Evolutionary conservation across 2,113 vertebrate species (phyloP), one percentile per base, ranked within the genome.

Genomic region (Coreoperca whiteheadi): DNA sequence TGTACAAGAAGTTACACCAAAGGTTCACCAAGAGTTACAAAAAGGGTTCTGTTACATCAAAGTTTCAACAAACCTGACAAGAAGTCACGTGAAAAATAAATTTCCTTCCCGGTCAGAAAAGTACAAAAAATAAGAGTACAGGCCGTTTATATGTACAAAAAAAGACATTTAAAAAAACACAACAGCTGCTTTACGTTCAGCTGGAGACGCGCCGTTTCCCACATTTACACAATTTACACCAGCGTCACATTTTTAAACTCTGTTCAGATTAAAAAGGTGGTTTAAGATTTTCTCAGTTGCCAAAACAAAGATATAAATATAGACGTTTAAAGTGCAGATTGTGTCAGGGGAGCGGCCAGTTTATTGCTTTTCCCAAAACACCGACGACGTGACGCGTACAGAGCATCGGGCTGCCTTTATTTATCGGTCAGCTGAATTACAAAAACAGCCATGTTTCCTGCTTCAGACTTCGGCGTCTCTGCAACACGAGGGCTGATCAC

Each of bases 81-180:
- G 53, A 83, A 87, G 88, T 72, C 81, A 85, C 95, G 72, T 60
- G 66, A 93, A 93, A 96, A 94, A 95, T 85, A 91, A 84, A 89
- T 82, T 34, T 94, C 93, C 93, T n/a, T 94, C 93, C 88, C 92
- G 68, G 84, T 91, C 91, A 94, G 90, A 89, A 93, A 93, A 92
- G 88, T 95, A 92, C 93, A 92, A 95, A 96, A n/a, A 96, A 90
- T 91, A 94, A 95, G 94, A 94, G 91, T 92, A 95, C 88, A 96
- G 95, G 92, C 83, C 84, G 32, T 84, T 83, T 86, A 30, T 74
- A 79, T 87, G 81, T 83, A 92, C 75, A 83, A 79, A 50, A 61
- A 67, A 59, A 74, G 74, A 70, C 76, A 25, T 79, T 23, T n/a
- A n/a, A n/a, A n/a, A 60, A 65, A 91, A 90, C 94, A 94, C 21